Evolutionary conservation across 2,113 vertebrate species (phyloP).

Genomic region (Gymnorhina tibicen): DNA sequence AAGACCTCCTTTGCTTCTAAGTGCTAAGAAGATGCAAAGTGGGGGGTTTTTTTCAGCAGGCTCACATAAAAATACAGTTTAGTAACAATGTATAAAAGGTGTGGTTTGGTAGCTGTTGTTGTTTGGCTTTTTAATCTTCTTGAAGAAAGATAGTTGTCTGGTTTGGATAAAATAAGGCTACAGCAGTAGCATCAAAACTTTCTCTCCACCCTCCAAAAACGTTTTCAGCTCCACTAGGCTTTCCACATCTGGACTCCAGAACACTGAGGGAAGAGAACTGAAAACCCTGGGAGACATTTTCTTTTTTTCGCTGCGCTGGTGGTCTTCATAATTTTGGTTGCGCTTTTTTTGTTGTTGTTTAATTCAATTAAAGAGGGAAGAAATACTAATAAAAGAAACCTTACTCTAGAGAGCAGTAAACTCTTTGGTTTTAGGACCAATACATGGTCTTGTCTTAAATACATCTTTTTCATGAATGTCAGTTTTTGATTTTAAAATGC

Average conservation of each 20-base stretch:
- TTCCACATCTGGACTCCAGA: slow-evolving; percentile 68
- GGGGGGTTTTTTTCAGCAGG: neutral
- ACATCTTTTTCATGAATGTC: neutral
- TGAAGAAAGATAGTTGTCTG: neutral
- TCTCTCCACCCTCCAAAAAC: slow-evolving; percentile 9
- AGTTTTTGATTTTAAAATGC: neutral
- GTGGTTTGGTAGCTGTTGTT: neutral
- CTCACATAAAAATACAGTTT: neutral
- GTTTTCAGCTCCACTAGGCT: neutral
- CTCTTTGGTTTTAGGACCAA: neutral
- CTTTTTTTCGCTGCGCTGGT: neutral
- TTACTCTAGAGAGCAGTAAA: slow-evolving; percentile 45
- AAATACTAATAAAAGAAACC: slow-evolving; percentile 32
- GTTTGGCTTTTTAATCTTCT: neutral
- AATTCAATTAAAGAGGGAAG: slow-evolving; percentile 50
- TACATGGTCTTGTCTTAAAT: neutral
- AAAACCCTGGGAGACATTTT: slow-evolving; percentile 50
- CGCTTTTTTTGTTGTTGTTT: slow-evolving; percentile 1
- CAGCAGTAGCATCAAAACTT: slow-evolving; percentile 33
- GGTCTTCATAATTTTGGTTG: slow-evolving; percentile 54
- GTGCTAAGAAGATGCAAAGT: neutral
- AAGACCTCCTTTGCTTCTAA: neutral
- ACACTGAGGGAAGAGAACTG: slow-evolving; percentile 2
- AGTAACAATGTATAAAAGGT: neutral
- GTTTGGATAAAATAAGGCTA: neutral